Base-by-base conservation (phyloP, 2,113 vertebrate species). In the Melanostigma gelatinosum region DNA sequence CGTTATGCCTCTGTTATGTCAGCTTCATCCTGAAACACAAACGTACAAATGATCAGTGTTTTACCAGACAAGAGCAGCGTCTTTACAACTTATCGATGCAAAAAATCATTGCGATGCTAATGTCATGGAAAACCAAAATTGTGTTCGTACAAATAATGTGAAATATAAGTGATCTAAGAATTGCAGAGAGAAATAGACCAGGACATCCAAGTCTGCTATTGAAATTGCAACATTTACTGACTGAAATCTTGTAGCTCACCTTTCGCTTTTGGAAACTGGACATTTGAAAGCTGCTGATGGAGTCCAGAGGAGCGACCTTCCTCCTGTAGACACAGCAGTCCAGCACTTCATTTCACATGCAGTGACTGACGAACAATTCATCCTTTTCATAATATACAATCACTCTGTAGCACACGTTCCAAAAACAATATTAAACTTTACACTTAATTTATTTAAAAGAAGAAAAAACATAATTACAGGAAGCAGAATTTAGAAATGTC, bases 241-340 rank as follows among this genome's bases (percentile, higher is more conserved):
- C 9, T 24, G 24, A 24, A 24, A 24, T n/a, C 32, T 60, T 32
- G 16, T 9, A 2, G 15, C 89, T 90, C 62, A 94, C 94, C 86
- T 94, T 93, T 90, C 63, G 72, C 73, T 79, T 92, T 71, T 81
- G 40, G 44, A 85, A 54, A 64, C 77, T 72, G 69, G 87, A 87
- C 84, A 90, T 80, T 50, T 92, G 83, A 58, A 91, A 92, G 58
- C 89, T 69, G 20, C 94, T 87, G 11, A 96, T 93, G n/a, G 93
- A 74, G 81, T 96, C 95, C 66, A 96, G 50, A 72, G 93, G 95
- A 78, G 87, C 79, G 0, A 93, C 82, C 34, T 91, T 94, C 70
- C 88, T 91, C 87, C 95, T 96, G 69, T 8, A 46, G 60, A 48
- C 13, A 60, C 16, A 64, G 38, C 11, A 73, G 48, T 42, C 61